phyloP scores from a whole-genome alignment of 2,113 vertebrate genomes.

The Grantiella picta region DNA sequence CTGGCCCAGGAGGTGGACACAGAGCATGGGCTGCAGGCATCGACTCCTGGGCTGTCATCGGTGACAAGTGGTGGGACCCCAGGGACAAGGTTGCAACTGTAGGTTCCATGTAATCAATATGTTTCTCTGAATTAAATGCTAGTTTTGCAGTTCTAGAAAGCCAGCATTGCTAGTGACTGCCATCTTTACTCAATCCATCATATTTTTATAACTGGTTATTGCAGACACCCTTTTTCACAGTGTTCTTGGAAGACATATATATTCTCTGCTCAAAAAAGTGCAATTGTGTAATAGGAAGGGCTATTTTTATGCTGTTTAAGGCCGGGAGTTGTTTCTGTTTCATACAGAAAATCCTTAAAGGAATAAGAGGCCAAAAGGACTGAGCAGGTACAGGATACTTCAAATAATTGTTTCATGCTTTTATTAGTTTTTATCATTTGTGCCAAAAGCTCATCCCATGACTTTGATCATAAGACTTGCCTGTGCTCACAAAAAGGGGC shows the following conservation, averaged over 20 bases:
- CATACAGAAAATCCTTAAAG: neutral
- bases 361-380: neutral
- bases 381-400: neutral
- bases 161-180: fast-evolving
- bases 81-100: fast-evolving
- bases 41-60: fast-evolving
- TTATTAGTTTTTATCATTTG: neutral
- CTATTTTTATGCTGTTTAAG: neutral
- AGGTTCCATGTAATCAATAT: fast-evolving
- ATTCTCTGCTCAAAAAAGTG: neutral
- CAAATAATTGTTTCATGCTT: neutral
- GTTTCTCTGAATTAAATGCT: neutral
- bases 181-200: neutral
- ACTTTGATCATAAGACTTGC: neutral
- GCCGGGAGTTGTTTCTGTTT: neutral
- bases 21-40: neutral
- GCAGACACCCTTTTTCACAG: neutral
- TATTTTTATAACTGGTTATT: neutral
- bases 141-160: neutral
- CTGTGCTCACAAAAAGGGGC: neutral
- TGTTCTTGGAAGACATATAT: neutral
- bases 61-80: neutral
- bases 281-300: neutral
- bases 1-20: fast-evolving
- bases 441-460: neutral